Evolutionary conservation across 2,888 invertebrate genomes (phyloP).

Genomic region (Altica lythri): DNA sequence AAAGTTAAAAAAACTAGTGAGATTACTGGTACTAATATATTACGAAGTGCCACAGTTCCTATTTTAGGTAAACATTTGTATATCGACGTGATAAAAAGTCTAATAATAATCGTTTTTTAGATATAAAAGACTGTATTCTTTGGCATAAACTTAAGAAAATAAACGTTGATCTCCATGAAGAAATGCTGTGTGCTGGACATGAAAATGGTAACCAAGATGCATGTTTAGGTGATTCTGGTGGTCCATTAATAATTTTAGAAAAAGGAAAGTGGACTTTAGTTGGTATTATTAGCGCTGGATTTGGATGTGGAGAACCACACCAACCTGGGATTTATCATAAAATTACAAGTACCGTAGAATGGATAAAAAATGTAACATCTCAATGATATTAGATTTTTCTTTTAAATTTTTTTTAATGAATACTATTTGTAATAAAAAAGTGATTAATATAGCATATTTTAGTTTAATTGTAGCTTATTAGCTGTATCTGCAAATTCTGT

Average conservation of each 20-base stretch:
- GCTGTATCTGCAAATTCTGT: no score
- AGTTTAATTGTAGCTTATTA: no score
- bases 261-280: conserved; percentile 74
- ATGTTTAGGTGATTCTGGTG: conserved; percentile 82
- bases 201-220: conserved; percentile 82
- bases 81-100: neutral
- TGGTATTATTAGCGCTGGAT: conserved; percentile 85
- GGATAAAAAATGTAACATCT: conserved; percentile 61
- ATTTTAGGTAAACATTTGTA: conserved; percentile 66
- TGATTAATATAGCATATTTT: no score
- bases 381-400: no score
- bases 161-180: conserved; percentile 72
- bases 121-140: conserved; percentile 72
- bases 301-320: conserved; percentile 83
- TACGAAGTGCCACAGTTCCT: conserved; percentile 81
- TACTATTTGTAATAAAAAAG: no score
- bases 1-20: conserved; percentile 75
- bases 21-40: conserved; percentile 78
- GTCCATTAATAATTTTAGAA: conserved; percentile 73
- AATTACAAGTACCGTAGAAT: conserved; percentile 70
- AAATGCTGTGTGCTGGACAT: conserved; percentile 86
- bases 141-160: conserved; percentile 85
- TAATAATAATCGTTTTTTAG: conserved; percentile 53
- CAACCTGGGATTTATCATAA: conserved; percentile 88
- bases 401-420: no score